Base-by-base conservation (phyloP, 2,888 invertebrate species). In the Anagyrus pseudococci region DNA sequence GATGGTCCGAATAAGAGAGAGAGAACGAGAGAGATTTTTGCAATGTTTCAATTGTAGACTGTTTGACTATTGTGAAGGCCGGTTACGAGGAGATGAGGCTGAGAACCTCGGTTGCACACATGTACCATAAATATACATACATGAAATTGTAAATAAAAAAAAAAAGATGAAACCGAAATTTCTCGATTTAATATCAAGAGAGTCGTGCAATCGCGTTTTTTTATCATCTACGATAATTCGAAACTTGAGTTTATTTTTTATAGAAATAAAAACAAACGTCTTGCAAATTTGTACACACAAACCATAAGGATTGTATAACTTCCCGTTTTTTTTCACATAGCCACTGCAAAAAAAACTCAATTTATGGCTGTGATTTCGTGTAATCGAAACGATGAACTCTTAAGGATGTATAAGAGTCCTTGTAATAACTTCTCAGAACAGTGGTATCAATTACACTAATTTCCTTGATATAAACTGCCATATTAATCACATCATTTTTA, bases 311-410 rank as follows among this genome's bases (percentile, higher is more conserved):
- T 33, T 33, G 33, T 33, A 13, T 33, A 6, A 33, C 13, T 33
- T 33, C 33, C 13, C n/a, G 37, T 58, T 41, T 33, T 44, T 37
- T 60, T 17, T 54, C 57, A 58, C 54, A 58, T 64, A 58, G 64
- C 60, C 61, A 64, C 20, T 37, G 46, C 55, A 23, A 48, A 37
- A 19, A 22, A 60, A 57, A 61, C 44, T 64, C 41, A 53, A 64
- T 57, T 52, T 61, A 66, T 43, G 66, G 62, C 58, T 62, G 66
- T 66, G 66, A 66, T 58, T 53, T 47, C 37, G 17, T 50, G 62
- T 64, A 60, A 62, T 65, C 61, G 58, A 62, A 58, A 58, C 62
- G 58, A 49, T 46, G 50, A 23, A 53, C 53, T 23, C 50, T 52
- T 29, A 10, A 47, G 41, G 1, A 29, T 55, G 54, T 49, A 56